phyloP scores from a whole-genome alignment of 2,113 vertebrate genomes.

The Mobula hypostoma region DNA sequence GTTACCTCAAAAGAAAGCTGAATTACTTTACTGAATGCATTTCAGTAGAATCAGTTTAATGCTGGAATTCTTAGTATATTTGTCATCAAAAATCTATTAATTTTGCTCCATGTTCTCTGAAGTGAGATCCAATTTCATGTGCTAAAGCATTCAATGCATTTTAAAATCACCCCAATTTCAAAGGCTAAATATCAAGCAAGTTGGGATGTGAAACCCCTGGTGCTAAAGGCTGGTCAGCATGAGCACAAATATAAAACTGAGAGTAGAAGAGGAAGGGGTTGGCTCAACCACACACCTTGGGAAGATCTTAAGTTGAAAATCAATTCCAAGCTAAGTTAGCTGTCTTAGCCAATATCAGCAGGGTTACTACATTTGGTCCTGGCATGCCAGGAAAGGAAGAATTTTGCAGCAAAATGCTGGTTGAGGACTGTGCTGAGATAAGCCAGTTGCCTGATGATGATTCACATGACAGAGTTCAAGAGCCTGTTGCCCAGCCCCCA shows the following conservation, averaged over 20 bases:
- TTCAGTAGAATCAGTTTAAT: neutral
- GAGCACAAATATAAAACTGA: too few species aligned
- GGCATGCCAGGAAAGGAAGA: neutral
- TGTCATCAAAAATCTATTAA: neutral
- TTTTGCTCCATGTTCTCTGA: too few species aligned
- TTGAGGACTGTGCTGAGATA: neutral
- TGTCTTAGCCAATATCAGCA: neutral
- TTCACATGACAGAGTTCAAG: too few species aligned
- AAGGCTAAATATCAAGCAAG: neutral
- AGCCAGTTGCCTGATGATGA: neutral
- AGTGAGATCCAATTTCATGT: neutral
- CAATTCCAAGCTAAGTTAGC: neutral
- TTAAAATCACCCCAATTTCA: constrained; percentile 11
- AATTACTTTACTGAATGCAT: neutral
- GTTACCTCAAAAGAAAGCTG: neutral
- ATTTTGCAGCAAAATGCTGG: neutral
- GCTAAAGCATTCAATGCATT: neutral
- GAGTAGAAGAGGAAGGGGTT: neutral
- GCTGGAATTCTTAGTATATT: neutral
- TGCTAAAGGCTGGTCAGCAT: neutral
- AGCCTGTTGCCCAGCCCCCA: too few species aligned
- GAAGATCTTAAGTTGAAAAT: neutral
- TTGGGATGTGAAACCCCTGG: neutral
- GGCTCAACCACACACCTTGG: neutral
- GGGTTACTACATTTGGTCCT: neutral